A percentile compares a stretch with the other conserved stretches of the same genome.
Evolutionary conservation across 1,140 invertebrate genomes (phyloP).

Genomic region (Drosophila willistoni): DNA sequence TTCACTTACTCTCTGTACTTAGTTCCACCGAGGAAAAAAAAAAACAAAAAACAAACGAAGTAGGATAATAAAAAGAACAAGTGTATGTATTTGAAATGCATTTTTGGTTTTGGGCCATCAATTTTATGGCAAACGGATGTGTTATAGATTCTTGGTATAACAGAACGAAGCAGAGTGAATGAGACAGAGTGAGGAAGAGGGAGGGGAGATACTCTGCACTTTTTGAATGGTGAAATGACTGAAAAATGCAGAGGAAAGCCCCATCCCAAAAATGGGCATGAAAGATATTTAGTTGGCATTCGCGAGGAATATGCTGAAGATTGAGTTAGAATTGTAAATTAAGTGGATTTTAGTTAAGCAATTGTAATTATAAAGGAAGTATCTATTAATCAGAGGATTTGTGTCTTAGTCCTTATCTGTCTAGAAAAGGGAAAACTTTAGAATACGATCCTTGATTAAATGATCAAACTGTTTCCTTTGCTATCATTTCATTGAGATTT

Average conservation of each 20-base stretch:
- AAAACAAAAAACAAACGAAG: conserved; percentile 19
- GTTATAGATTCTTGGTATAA: conserved; percentile 53
- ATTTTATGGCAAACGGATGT: conserved; percentile 78
- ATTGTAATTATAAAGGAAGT: not conserved
- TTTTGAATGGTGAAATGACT: not conserved
- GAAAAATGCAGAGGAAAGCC: not conserved
- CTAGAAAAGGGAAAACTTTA: too few relatives aligned
- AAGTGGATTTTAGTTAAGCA: not conserved
- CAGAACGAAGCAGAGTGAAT: not conserved
- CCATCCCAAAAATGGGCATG: not conserved
- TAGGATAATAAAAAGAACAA: conserved; percentile 39
- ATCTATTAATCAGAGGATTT: not conserved
- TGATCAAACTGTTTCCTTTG: too few relatives aligned
- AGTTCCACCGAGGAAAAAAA: conserved; percentile 2
- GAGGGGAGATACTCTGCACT: not conserved
- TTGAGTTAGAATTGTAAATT: not conserved
- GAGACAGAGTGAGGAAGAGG: not conserved
- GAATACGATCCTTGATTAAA: too few relatives aligned
- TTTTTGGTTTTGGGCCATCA: conserved; percentile 70
- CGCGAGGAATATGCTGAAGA: not conserved
- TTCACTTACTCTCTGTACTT: not conserved
- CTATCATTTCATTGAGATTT: too few relatives aligned
- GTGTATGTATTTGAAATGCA: conserved; percentile 67
- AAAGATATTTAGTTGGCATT: not conserved
- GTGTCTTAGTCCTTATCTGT: too few relatives aligned